Percentiles rank a stretch among this genome's conserved stretches.
phyloP scores from a whole-genome alignment of 2,113 vertebrate species.

The Crotalus viridis region DNA sequence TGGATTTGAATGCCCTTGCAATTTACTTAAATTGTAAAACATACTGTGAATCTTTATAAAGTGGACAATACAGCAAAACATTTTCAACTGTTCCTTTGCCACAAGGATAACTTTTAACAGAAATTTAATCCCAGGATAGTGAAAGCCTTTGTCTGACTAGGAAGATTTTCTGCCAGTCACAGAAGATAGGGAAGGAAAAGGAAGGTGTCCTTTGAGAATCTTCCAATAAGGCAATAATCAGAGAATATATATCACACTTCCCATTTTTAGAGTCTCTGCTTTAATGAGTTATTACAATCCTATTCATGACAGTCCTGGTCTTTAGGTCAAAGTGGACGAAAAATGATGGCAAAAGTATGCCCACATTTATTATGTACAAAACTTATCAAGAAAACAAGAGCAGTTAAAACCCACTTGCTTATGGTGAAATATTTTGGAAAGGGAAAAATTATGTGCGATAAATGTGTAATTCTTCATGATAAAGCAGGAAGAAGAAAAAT shows the following conservation, averaged over 20 bases:
- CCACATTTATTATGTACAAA: conserved; percentile 3
- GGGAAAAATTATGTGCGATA: conserved; percentile 22
- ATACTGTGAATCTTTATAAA: not conserved
- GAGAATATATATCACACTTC: not conserved
- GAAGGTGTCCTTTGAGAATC: not conserved
- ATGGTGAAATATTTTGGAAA: conserved; percentile 8
- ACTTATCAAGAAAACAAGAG: conserved; percentile 17
- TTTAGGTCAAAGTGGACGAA: not conserved
- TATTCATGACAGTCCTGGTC: conserved; percentile 1
- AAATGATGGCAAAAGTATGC: not conserved
- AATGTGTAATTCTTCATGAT: conserved; percentile 22
- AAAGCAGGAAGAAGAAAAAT: conserved; percentile 8
- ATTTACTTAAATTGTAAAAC: not conserved
- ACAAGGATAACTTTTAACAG: not conserved
- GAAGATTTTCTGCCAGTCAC: not conserved
- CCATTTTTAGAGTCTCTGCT: not conserved
- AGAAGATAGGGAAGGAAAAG: not conserved
- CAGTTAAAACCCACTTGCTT: conserved; percentile 12
- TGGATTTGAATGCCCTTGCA: not conserved
- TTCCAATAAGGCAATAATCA: not conserved
- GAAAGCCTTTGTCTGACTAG: not conserved
- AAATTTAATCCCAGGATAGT: not conserved
- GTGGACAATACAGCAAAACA: not conserved
- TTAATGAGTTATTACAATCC: not conserved
- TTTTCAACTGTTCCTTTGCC: not conserved